These are phyloP conservation scores for Drosophila ercepeae DNA, from an alignment of 1,140 invertebrate genomes.

Conservation along the genomic window DNA sequence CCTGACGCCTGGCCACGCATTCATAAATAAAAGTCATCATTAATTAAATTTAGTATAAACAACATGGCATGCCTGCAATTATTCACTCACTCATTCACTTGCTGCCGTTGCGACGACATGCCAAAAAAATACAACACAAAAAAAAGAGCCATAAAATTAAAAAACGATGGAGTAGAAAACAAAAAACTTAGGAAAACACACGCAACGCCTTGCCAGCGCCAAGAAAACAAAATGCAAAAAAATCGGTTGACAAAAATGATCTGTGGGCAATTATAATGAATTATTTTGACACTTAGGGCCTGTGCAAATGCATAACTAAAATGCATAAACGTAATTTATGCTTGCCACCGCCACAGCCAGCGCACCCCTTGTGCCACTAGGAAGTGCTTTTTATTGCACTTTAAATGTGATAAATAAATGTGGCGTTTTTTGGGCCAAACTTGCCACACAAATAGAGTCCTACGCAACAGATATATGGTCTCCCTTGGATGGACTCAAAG, in stretches of 20 bases:
- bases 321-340: constrained; percentile 81
- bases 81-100: constrained; percentile 71
- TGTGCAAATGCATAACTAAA: constrained; percentile 69
- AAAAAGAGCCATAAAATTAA: background rate
- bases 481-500: background rate
- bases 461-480: constrained; percentile 29
- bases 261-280: constrained; percentile 83
- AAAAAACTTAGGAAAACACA: constrained; percentile 6
- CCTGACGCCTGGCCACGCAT: constrained; percentile 62
- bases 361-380: constrained; percentile 13
- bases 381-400: constrained; percentile 77
- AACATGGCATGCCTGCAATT: constrained; percentile 77
- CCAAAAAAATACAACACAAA: constrained; percentile 31
- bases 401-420: constrained; percentile 83
- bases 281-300: constrained; percentile 81
- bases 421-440: constrained; percentile 37
- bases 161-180: constrained; percentile 14
- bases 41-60: constrained; percentile 81
- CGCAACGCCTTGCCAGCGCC: constrained; percentile 33
- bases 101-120: constrained; percentile 45
- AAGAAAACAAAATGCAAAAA: constrained; percentile 24
- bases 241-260: constrained; percentile 77
- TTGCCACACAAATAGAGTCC: constrained; percentile 52
- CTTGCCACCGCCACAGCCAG: constrained; percentile 24
- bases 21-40: constrained; percentile 82